A percentile compares a stretch with the other conserved stretches of the same genome.
Conservation (phyloP, 1,140 invertebrate species). For the Steinernema khuongi region DNA sequence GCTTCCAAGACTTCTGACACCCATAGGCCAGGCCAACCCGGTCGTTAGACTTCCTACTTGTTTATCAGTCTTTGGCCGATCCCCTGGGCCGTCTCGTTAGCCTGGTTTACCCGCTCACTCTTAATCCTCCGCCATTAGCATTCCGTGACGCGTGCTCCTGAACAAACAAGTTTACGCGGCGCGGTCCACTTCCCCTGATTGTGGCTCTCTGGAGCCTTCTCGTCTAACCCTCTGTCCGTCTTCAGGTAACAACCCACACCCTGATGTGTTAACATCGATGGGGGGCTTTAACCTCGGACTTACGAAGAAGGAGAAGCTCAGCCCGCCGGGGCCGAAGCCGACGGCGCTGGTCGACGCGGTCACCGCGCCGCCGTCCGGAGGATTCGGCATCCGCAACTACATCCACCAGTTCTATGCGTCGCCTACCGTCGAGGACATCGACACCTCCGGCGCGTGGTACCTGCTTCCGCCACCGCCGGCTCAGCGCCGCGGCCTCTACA, state of each 20-base stretch:
- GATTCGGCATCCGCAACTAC: constrained; percentile 52
- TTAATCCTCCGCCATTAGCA: no score
- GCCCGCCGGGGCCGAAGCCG: constrained; percentile 33
- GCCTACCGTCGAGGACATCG: constrained; percentile 49
- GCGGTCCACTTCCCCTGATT: background rate
- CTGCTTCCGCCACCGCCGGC: constrained; percentile 51
- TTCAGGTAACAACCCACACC: background rate
- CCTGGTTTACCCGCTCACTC: no score
- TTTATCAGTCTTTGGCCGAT: no score
- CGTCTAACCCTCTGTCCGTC: background rate
- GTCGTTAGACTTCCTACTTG: no score
- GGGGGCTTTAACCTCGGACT: constrained; percentile 36
- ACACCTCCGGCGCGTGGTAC: constrained; percentile 40
- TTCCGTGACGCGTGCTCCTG: no score
- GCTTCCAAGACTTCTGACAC: no score
- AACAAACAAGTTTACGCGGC: no score
- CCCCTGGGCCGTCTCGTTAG: no score
- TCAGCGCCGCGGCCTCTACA: constrained; percentile 41
- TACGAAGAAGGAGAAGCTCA: constrained; percentile 40
- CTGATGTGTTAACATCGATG: constrained; percentile 22
- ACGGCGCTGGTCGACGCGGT: constrained; percentile 41
- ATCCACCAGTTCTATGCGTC: constrained; percentile 53
- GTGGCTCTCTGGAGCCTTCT: background rate
- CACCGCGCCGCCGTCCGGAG: constrained; percentile 20
- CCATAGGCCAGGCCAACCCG: no score